Conservation (phyloP, 2,797 vertebrate genomes). For the Acipenser transmontanus region DNA sequence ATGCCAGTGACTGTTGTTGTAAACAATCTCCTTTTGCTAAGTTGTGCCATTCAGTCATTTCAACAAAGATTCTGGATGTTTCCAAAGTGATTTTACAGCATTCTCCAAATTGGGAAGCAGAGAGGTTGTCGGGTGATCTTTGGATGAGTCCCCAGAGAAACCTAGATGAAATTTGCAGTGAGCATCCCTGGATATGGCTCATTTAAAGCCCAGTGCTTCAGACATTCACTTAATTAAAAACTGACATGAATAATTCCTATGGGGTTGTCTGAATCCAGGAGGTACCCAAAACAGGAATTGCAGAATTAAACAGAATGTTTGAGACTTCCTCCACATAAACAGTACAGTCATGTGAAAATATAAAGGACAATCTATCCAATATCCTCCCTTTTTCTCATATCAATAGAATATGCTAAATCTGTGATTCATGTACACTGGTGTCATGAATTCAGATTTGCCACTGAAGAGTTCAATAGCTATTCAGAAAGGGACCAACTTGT, state of each 20-base stretch:
- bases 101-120: slow-evolving; percentile 14
- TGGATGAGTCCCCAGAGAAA: slow-evolving; percentile 12
- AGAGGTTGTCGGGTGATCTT: slow-evolving; percentile 3
- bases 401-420: too few relatives aligned
- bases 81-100: slow-evolving; percentile 18
- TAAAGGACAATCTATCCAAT: too few relatives aligned
- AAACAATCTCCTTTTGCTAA: too few relatives aligned
- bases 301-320: slow-evolving; percentile 3
- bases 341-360: too few relatives aligned
- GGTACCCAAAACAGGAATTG: slow-evolving; percentile 10
- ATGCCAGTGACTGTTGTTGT: too few relatives aligned
- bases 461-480: too few relatives aligned
- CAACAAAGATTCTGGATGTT: slow-evolving; percentile 2
- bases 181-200: slow-evolving; percentile 13
- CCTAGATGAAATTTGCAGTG: not conserved
- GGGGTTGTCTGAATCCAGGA: slow-evolving; percentile 1
- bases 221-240: slow-evolving; percentile 22
- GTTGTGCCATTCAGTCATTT: too few relatives aligned
- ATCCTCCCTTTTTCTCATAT: too few relatives aligned
- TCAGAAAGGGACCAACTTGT: too few relatives aligned
- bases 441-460: too few relatives aligned
- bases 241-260: slow-evolving; percentile 15
- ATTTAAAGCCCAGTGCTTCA: slow-evolving; percentile 7
- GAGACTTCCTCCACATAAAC: too few relatives aligned
- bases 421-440: too few relatives aligned